These are phyloP conservation scores for Zaprionus ornatus DNA, from an alignment of 1,140 invertebrate species.

Conservation along the genomic window DNA sequence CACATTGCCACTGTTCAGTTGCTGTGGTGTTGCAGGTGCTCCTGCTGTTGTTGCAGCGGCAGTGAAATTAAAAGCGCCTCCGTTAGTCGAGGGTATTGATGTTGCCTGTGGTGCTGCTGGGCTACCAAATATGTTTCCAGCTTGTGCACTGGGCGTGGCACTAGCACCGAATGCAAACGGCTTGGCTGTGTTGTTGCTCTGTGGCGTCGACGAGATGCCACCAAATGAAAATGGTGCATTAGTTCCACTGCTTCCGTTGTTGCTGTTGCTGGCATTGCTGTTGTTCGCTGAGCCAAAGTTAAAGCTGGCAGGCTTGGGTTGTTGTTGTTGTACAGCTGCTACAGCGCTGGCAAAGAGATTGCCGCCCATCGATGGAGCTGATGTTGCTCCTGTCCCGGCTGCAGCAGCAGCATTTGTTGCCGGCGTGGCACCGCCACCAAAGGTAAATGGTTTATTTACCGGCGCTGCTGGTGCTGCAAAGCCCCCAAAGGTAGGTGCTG, in stretches of 20 bases:
- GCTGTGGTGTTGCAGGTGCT: constrained; percentile 38
- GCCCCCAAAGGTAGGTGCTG: constrained; percentile 36
- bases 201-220: constrained; percentile 37
- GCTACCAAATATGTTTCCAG: constrained; percentile 44
- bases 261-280: constrained; percentile 9
- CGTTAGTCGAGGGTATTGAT: background rate
- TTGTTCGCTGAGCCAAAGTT: constrained; percentile 32
- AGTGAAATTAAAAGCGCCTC: constrained; percentile 50
- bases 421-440: constrained; percentile 35
- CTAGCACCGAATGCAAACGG: constrained; percentile 54
- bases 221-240: constrained; percentile 59
- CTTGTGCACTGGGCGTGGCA: constrained; percentile 16
- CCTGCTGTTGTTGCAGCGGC: background rate
- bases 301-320: constrained; percentile 43
- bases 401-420: background rate
- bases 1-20: constrained; percentile 48
- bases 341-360: constrained; percentile 61
- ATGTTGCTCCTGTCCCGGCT: background rate
- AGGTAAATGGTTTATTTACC: constrained; percentile 54
- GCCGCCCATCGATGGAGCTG: constrained; percentile 28
- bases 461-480: constrained; percentile 37
- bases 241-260: background rate
- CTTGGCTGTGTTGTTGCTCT: constrained; percentile 45
- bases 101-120: constrained; percentile 26
- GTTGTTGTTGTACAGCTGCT: constrained; percentile 34